A percentile compares a stretch with the other conserved stretches of the same genome.
These are phyloP conservation scores for Anguilla pacifica DNA, from an alignment of 2,797 vertebrate species.

Conservation along the genomic window DNA sequence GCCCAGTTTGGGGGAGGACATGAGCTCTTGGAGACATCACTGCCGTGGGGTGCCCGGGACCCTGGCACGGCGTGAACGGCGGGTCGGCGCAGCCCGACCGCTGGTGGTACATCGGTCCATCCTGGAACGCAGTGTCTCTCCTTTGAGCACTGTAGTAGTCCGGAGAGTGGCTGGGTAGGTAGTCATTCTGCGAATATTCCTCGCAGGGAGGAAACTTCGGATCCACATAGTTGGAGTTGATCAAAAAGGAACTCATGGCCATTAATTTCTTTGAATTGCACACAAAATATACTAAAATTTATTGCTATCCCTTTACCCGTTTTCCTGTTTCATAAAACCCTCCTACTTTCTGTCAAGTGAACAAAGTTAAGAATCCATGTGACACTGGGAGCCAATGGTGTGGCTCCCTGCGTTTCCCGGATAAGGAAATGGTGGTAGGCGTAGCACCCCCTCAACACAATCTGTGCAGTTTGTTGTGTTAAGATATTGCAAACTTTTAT, in stretches of 20 bases:
- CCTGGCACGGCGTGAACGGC: slow-evolving; percentile 83
- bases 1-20: slow-evolving; percentile 69
- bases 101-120: slow-evolving; percentile 85
- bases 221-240: slow-evolving; percentile 99
- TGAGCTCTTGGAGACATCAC: slow-evolving; percentile 80
- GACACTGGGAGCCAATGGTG: slow-evolving; percentile 88
- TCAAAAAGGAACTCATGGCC: slow-evolving; percentile 99
- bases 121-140: slow-evolving; percentile 85
- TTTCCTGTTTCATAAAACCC: slow-evolving; percentile 94
- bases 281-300: slow-evolving; percentile 94
- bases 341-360: slow-evolving; percentile 99
- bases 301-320: slow-evolving; percentile 94
- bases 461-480: slow-evolving; percentile 59
- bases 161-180: slow-evolving; percentile 93
- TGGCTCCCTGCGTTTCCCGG: slow-evolving; percentile 84
- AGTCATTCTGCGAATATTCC: slow-evolving; percentile 96
- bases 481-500: slow-evolving; percentile 47
- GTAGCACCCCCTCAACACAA: slow-evolving; percentile 64
- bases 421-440: slow-evolving; percentile 94
- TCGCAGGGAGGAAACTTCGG: slow-evolving; percentile 98
- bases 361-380: slow-evolving; percentile 97
- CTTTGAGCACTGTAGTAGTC: slow-evolving; percentile 90
- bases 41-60: slow-evolving; percentile 75
- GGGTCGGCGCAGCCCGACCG: slow-evolving; percentile 82
- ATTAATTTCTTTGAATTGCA: slow-evolving; percentile 94